These are phyloP conservation scores for Mechanitis mazaeus DNA, from an alignment of 2,888 invertebrate species.

Conservation along the genomic window DNA sequence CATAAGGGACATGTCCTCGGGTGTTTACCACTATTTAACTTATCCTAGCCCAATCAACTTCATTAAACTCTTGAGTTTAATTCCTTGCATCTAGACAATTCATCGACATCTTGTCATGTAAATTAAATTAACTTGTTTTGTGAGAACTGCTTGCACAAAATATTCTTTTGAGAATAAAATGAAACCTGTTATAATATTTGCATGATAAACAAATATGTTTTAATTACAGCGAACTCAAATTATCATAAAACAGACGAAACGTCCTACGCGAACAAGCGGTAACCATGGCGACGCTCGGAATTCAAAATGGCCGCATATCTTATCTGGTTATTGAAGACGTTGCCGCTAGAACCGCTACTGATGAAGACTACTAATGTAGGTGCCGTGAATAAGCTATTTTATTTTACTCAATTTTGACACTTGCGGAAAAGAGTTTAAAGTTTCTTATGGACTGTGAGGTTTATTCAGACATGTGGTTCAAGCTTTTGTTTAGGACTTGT, in stretches of 20 bases:
- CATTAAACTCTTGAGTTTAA: slow-evolving; percentile 18
- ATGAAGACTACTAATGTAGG: slow-evolving; percentile 12
- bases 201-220: neutral
- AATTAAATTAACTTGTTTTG: neutral
- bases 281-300: slow-evolving; percentile 56
- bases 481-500: neutral
- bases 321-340: slow-evolving; percentile 51
- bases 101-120: neutral
- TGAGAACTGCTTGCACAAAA: neutral
- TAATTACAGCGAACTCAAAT: slow-evolving; percentile 16
- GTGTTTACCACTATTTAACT: slow-evolving; percentile 56
- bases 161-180: neutral
- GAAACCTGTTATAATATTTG: neutral
- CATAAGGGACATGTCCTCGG: slow-evolving; percentile 62
- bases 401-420: slow-evolving; percentile 10
- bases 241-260: slow-evolving; percentile 25
- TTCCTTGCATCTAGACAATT: slow-evolving; percentile 21
- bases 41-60: slow-evolving; percentile 41
- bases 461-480: neutral
- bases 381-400: slow-evolving; percentile 8
- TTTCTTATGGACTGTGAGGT: neutral
- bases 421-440: slow-evolving; percentile 3
- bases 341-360: slow-evolving; percentile 27
- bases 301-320: slow-evolving; percentile 60
- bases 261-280: slow-evolving; percentile 48